A percentile compares a stretch with the other conserved stretches of the same genome.
Evolutionary conservation across 2,888 invertebrate species (phyloP).

Genomic region (Callinectes sapidus): DNA sequence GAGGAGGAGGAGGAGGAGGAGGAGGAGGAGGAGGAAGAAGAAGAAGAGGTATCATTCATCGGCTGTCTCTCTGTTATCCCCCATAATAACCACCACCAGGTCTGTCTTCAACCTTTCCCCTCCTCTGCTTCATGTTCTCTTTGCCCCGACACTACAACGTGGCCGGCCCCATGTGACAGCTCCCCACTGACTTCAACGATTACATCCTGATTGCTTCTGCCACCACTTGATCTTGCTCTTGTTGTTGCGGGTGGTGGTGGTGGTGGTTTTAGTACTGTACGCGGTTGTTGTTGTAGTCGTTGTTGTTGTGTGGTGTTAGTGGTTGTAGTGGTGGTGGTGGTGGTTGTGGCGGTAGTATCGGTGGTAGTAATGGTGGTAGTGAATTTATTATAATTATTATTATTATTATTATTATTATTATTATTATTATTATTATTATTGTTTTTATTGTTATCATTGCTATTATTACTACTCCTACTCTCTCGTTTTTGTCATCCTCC

Average conservation of each 20-base stretch:
- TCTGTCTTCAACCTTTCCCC: neutral
- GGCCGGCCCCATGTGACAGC: neutral
- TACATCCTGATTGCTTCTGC: neutral
- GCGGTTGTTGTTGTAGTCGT: neutral
- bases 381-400: too few relatives aligned
- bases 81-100: neutral
- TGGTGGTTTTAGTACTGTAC: neutral
- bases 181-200: neutral
- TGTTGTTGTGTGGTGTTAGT: neutral
- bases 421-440: too few relatives aligned
- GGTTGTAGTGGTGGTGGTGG: neutral
- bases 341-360: neutral
- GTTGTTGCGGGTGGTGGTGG: neutral
- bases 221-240: neutral
- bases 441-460: neutral
- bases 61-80: neutral
- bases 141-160: neutral
- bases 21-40: too few relatives aligned
- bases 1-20: neutral
- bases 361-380: conserved; percentile 6
- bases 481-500: too few relatives aligned
- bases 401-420: too few relatives aligned
- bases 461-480: too few relatives aligned
- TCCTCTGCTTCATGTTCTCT: neutral
- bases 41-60: neutral